A percentile compares a stretch with the other conserved stretches of the same genome.
Conservation (phyloP, 2,888 invertebrate species). For the Trichogramma dendrolimi region DNA sequence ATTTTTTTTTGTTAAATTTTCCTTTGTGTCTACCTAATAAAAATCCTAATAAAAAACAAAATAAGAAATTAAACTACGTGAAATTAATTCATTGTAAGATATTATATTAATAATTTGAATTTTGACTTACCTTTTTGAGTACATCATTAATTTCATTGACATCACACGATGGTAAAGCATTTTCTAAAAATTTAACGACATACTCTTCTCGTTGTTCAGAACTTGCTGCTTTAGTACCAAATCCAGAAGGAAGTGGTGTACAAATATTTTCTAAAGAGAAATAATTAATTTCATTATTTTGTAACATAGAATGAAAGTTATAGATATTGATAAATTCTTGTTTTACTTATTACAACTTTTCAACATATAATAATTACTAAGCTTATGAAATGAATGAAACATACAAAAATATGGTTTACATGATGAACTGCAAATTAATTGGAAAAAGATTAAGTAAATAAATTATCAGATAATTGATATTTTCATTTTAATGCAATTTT, state of each 20-base stretch:
- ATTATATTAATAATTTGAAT: constrained; percentile 8
- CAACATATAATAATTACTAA: too few species aligned
- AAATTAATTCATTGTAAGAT: constrained; percentile 7
- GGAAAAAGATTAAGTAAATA: too few species aligned
- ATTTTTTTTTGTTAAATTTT: constrained; percentile 50
- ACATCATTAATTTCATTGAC: constrained; percentile 39
- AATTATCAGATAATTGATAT: too few species aligned
- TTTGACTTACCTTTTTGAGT: constrained; percentile 45
- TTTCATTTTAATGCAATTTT: too few species aligned
- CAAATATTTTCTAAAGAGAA: constrained; percentile 39
- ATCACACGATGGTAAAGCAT: constrained; percentile 44
- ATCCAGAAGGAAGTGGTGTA: constrained; percentile 36
- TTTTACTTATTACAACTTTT: too few species aligned
- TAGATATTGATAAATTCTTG: too few species aligned
- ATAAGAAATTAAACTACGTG: constrained; percentile 12
- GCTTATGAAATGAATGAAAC: too few species aligned
- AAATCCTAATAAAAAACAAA: constrained; percentile 43
- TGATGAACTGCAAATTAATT: too few species aligned
- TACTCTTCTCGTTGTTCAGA: constrained; percentile 42
- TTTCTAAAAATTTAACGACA: constrained; percentile 42
- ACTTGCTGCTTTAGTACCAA: constrained; percentile 37
- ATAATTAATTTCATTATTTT: not conserved
- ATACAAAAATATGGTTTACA: too few species aligned
- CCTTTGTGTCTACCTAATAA: constrained; percentile 47
- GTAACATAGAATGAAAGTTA: too few species aligned